Percentiles rank a stretch among this genome's conserved stretches.
phyloP scores from a whole-genome alignment of 2,888 invertebrate species.

The Carcina quercana region DNA sequence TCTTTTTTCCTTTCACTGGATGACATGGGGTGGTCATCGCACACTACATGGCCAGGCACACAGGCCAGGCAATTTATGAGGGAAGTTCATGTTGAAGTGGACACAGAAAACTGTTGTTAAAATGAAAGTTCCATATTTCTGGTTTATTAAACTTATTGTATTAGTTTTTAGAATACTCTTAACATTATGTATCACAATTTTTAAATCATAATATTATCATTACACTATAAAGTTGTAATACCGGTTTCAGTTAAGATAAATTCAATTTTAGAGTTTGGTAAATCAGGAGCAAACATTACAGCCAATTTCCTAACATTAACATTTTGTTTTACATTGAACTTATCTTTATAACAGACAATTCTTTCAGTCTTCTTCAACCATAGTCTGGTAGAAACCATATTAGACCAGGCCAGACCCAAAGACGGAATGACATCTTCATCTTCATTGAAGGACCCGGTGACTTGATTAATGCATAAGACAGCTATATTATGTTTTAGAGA shows the following conservation, averaged over 20 bases:
- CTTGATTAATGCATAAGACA: slow-evolving; percentile 61
- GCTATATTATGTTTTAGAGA: slow-evolving; percentile 48
- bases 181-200: no score
- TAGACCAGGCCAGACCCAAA: slow-evolving; percentile 64
- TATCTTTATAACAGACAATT: slow-evolving; percentile 2
- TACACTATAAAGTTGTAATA: slow-evolving; percentile 17
- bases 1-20: no score
- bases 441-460: slow-evolving; percentile 43
- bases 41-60: no score
- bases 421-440: slow-evolving; percentile 42
- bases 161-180: no score
- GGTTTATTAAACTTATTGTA: no score
- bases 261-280: slow-evolving; percentile 30
- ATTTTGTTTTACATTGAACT: slow-evolving; percentile 17
- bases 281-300: slow-evolving; percentile 46
- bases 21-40: no score
- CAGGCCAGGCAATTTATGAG: no score
- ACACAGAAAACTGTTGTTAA: no score
- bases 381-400: slow-evolving; percentile 53
- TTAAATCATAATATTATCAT: no score
- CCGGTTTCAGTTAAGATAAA: slow-evolving; percentile 42
- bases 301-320: slow-evolving; percentile 35
- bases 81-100: no score
- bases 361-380: slow-evolving; percentile 30
- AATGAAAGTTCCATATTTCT: no score